Evolutionary conservation across 2,113 vertebrate species (phyloP).

Genomic region (Rhynchomys soricoides): DNA sequence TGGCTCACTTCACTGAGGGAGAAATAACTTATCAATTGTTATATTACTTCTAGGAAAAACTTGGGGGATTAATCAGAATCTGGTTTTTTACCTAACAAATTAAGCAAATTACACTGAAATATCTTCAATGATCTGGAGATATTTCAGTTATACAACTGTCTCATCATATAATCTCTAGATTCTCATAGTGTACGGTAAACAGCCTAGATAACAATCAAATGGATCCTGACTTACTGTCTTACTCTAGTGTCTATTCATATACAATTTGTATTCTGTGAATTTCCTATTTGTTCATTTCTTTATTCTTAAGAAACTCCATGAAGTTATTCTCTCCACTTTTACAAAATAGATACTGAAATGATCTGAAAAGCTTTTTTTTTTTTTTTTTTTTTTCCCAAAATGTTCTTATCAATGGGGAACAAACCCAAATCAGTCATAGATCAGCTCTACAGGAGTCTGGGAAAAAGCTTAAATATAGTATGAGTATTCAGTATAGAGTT

Average conservation of each 20-base stretch:
- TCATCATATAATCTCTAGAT: neutral
- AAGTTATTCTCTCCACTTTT: neutral
- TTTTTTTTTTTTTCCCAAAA: neutral
- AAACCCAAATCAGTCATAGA: neutral
- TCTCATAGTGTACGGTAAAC: neutral
- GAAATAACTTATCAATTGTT: too few species aligned
- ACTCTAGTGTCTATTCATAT: neutral
- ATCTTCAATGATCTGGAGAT: neutral
- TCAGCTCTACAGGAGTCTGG: too few species aligned
- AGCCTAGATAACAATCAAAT: neutral
- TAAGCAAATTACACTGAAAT: neutral
- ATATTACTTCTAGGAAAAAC: conserved; percentile 7
- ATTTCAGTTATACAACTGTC: neutral
- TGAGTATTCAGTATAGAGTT: neutral
- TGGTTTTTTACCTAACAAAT: neutral
- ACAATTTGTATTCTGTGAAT: neutral
- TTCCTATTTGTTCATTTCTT: neutral
- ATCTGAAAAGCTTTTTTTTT: neutral
- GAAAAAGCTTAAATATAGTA: neutral
- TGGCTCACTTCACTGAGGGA: too few species aligned
- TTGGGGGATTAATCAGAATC: neutral
- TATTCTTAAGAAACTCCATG: neutral
- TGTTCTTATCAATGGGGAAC: neutral
- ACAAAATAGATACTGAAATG: neutral
- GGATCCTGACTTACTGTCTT: neutral